A percentile compares a stretch with the other conserved stretches of the same genome.
These are phyloP conservation scores for Diarsia rubi DNA, from an alignment of 2,888 invertebrate species.

Conservation along the genomic window DNA sequence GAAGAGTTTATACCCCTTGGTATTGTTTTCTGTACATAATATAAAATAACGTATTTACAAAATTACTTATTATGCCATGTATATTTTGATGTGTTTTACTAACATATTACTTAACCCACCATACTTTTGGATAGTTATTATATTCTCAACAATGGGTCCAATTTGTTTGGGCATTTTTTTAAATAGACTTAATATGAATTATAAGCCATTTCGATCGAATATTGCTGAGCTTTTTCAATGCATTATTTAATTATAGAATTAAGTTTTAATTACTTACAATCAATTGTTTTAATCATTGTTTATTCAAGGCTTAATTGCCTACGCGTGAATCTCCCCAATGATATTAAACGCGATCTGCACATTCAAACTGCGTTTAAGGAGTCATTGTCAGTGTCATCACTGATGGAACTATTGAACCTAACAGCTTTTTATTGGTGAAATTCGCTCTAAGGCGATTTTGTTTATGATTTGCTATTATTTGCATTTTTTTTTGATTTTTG, in stretches of 20 bases:
- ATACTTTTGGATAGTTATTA: conserved; percentile 39
- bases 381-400: not conserved
- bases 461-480: conserved; percentile 37
- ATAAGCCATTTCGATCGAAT: conserved; percentile 5
- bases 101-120: conserved; percentile 49
- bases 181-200: conserved; percentile 15
- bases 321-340: not conserved
- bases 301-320: not conserved
- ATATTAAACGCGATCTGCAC: not conserved
- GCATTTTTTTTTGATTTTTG: not conserved
- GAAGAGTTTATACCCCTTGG: too few relatives aligned
- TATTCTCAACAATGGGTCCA: conserved; percentile 49
- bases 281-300: conserved; percentile 4
- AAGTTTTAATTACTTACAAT: conserved; percentile 2
- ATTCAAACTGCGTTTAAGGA: not conserved
- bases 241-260: conserved; percentile 7
- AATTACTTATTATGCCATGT: conserved; percentile 32
- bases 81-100: conserved; percentile 33
- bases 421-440: not conserved
- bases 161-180: conserved; percentile 51
- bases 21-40: conserved; percentile 20
- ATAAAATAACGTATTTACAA: conserved; percentile 33
- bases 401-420: not conserved
- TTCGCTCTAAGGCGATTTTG: not conserved
- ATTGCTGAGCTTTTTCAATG: not conserved